Evolutionary conservation across 2,888 invertebrate genomes (phyloP).

Genomic region (Sipunculus nudus): DNA sequence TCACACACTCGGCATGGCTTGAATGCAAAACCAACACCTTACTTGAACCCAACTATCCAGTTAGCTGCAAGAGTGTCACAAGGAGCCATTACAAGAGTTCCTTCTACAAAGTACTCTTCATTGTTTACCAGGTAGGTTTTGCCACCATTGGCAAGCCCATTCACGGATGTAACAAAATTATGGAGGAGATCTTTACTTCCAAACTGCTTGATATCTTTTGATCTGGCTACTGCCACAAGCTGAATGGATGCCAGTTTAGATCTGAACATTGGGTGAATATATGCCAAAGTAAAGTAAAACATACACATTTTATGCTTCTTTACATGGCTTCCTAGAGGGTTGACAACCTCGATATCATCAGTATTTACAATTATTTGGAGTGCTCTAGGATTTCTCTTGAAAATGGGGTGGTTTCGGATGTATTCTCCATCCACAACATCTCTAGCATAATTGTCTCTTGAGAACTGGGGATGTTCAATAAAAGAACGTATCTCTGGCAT

Average conservation of each 20-base stretch:
- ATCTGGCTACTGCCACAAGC: conserved; percentile 12
- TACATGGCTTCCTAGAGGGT: conserved; percentile 7
- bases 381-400: neutral
- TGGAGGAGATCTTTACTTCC: neutral
- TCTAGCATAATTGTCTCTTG: neutral
- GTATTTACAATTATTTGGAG: conserved; percentile 11
- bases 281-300: conserved; percentile 24
- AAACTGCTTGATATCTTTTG: conserved; percentile 2
- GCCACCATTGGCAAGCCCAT: neutral
- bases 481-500: conserved; percentile 6
- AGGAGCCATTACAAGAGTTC: conserved; percentile 18
- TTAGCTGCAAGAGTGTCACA: conserved; percentile 24
- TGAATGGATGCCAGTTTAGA: conserved; percentile 24
- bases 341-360: conserved; percentile 12
- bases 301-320: conserved; percentile 24
- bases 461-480: neutral
- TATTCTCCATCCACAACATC: conserved; percentile 16
- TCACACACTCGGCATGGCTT: conserved; percentile 21
- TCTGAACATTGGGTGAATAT: conserved; percentile 20
- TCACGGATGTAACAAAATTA: neutral
- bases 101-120: conserved; percentile 10
- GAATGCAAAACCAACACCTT: conserved; percentile 21
- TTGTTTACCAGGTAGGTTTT: neutral
- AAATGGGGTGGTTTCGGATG: conserved; percentile 1
- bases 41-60: conserved; percentile 24